Percentiles rank a stretch among this genome's conserved stretches.
phyloP scores from a whole-genome alignment of 2,113 vertebrate genomes.

The Polypterus bichir region DNA sequence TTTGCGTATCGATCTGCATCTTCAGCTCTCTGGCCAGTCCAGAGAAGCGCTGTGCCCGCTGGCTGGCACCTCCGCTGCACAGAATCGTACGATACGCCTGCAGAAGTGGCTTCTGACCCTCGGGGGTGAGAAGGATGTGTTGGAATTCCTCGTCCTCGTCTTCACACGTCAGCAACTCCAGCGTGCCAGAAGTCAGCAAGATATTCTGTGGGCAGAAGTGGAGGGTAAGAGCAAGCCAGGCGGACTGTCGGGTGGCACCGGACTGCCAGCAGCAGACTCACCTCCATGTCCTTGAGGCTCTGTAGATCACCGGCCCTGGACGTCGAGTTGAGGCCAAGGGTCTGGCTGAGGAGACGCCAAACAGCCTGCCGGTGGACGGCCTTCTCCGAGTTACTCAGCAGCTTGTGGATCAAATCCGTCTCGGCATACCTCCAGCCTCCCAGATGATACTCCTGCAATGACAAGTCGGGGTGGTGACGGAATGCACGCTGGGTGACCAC shows the following conservation, averaged over 20 bases:
- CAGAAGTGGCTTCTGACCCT: conserved; percentile 42
- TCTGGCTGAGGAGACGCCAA: conserved; percentile 50
- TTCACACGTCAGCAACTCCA: conserved; percentile 69
- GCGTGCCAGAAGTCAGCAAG: conserved; percentile 53
- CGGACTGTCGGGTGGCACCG: neutral
- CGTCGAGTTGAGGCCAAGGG: conserved; percentile 34
- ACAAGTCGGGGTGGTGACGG: neutral
- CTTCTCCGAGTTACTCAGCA: conserved; percentile 35
- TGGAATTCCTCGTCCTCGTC: conserved; percentile 37
- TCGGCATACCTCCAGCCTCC: conserved; percentile 32
- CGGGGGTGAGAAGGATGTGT: conserved; percentile 48
- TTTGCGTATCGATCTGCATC: conserved; percentile 63
- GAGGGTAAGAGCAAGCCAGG: neutral
- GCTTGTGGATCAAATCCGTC: conserved; percentile 46
- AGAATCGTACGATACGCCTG: conserved; percentile 37
- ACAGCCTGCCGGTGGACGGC: conserved; percentile 31
- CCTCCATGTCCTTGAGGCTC: conserved; percentile 57
- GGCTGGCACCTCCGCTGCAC: conserved; percentile 43
- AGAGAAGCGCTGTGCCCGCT: conserved; percentile 50
- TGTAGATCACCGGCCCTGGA: conserved; percentile 32
- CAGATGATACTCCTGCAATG: conserved; percentile 37
- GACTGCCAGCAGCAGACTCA: conserved; percentile 22
- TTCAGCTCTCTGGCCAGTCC: conserved; percentile 59
- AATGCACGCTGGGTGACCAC: neutral
- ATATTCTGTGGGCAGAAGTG: conserved; percentile 37